Evolutionary conservation across 1,140 invertebrate genomes (phyloP), one percentile per base, ranked within the genome.

Genomic region (Calliopsis andreniformis): DNA sequence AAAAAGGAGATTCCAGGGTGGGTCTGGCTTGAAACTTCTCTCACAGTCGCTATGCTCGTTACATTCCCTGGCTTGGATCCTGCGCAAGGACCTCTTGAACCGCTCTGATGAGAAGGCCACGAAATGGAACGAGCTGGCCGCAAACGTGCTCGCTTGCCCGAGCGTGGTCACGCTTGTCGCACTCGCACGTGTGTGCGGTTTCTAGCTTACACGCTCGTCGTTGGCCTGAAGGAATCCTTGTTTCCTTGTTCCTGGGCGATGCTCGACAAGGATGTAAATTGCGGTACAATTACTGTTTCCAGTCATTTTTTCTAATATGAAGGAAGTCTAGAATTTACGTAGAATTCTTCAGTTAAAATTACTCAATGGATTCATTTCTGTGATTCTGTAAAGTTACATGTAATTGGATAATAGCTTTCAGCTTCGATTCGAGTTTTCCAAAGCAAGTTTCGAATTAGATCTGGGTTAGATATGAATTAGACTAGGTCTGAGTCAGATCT

Each of bases 81-180:
- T 23, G n/a, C 62, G 64, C 53, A 23, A 10, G 47, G 68, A 78
- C 63, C 68, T 78, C 56, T 77, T 67, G 78, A 67, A 67, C 61
- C 53, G 59, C 64, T 20, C 53, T 20, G 53, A 71, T 45, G 49
- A 47, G 49, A 55, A 72, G 68, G 23, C 70, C 30, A 49, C 49
- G 51, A 47, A 39, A 55, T 23, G 61, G 28, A 70, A 62, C 59
- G 42, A 49, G 16, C 8, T n/a, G 5, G 28, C 10, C 20, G 55
- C 42, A 30, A 64, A 32, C 20, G 18, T 7, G 25, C 16, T 42
- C 35, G 51, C 2, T 32, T n/a, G 35, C 35, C 45, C n/a, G 56
- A 28, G n/a, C 25, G 53, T 45, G 30, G 43, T 35, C 45, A 53
- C 53, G 53, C 55, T 78, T 56, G 23, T 10, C n/a, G 20, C 28